Evolutionary conservation across 37 sponge, comb jelly and placozoan species (phyloP), one percentile per base, ranked within the genome.

Genomic region (Ianthella basta): DNA sequence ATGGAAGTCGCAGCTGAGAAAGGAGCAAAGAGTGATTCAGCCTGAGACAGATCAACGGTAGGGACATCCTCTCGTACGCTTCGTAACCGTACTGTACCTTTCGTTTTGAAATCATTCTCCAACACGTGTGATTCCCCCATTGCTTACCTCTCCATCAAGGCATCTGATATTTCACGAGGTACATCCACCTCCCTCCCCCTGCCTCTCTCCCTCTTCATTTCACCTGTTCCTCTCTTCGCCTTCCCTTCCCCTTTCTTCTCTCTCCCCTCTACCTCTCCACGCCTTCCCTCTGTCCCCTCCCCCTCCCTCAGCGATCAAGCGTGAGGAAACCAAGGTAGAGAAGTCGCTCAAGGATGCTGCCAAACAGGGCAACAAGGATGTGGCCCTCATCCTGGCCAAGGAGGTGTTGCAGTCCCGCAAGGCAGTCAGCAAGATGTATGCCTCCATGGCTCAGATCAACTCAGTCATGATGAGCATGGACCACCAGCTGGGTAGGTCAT

Each of bases 361-460:
- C 15, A 98, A 98, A 87, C 88, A 89, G 60, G 95, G 95, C 27
- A 86, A 93, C n/a, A 89, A 63, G 35, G 99, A 98, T 89, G 99
- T 96, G n/a, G 91, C 92, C 69, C 93, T 92, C 70, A 96, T 98
- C 80, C 83, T 98, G 24, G 99, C 99, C 32, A 96, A 94, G 82
- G 99, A 98, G 70, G 73, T 98, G 41, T 84, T 98, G 23, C 97
- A 94, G 80, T 98, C 99, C 14, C 65, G 87, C 8, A 91, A 91
- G 44, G 97, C 97, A 24, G 94, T 95, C 69, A 91, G 92, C 53
- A 98, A 96, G 79, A 32, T 98, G 68, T 93, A 98, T 68, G 95
- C 99, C 23, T 92, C 95, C 56, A 98, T 96, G 79, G 99, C 99
- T 6, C 99, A 98, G 83, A 93, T 98, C 83, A 98, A 98, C 89